Evolutionary conservation across 2,797 vertebrate genomes (phyloP).

Genomic region (Acipenser ruthenus): DNA sequence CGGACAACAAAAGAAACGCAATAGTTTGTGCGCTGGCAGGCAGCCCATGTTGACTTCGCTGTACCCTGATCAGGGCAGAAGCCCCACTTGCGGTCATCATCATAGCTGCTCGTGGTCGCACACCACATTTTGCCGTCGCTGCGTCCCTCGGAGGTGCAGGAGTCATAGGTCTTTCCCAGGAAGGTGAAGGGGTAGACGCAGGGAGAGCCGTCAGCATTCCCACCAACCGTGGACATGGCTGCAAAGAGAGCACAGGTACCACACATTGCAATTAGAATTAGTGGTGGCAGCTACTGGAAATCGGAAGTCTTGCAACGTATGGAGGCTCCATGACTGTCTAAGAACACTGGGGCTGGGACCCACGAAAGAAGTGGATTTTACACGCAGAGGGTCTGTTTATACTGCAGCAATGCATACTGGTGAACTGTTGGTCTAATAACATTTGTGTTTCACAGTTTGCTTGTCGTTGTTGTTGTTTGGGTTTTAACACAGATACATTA

Average conservation of each 20-base stretch:
- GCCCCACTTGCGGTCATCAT: constrained; percentile 95
- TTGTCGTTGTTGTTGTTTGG: no score
- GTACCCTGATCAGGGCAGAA: constrained; percentile 95
- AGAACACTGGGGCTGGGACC: no score
- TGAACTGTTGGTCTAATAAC: no score
- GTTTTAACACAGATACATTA: no score
- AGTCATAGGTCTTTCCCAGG: constrained; percentile 74
- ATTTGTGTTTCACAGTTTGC: no score
- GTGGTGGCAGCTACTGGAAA: neutral
- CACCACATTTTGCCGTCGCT: constrained; percentile 93
- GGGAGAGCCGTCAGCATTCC: constrained; percentile 84
- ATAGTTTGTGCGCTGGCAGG: neutral
- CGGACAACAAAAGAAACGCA: neutral
- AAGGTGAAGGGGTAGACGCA: constrained; percentile 93
- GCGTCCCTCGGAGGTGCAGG: constrained; percentile 81
- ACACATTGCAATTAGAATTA: neutral
- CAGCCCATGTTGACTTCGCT: neutral
- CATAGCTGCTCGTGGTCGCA: constrained; percentile 71
- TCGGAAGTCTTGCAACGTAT: no score
- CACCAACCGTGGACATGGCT: constrained; percentile 93
- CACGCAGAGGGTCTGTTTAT: no score
- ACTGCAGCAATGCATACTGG: no score
- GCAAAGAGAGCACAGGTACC: constrained; percentile 6
- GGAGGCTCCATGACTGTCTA: no score
- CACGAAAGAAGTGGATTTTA: no score